Evolutionary conservation across 2,888 invertebrate species (phyloP).

Genomic region (Trypoxylon attenuatum): DNA sequence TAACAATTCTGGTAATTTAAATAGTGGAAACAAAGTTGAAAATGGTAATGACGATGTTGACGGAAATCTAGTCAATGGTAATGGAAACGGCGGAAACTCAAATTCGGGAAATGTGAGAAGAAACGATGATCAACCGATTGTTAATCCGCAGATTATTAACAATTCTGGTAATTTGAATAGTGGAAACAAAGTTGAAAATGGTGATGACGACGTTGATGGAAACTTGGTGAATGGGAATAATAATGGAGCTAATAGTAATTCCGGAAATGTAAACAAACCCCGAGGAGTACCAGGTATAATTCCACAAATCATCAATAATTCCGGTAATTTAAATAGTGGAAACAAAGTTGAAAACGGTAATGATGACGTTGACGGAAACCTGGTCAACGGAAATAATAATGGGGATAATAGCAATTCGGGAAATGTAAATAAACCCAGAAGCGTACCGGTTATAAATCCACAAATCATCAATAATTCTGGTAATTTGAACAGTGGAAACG

Average conservation of each 20-base stretch:
- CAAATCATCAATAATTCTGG: slow-evolving; percentile 7
- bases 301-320: neutral
- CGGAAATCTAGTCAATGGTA: slow-evolving; percentile 29
- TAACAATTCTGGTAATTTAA: neutral
- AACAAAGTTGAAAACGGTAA: neutral
- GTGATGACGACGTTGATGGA: slow-evolving; percentile 26
- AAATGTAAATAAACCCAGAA: neutral
- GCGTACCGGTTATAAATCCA: neutral
- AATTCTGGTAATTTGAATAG: neutral
- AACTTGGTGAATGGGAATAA: slow-evolving; percentile 15
- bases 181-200: slow-evolving; percentile 10
- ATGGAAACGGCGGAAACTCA: slow-evolving; percentile 12
- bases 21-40: neutral
- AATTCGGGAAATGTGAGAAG: slow-evolving; percentile 8
- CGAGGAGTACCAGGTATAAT: neutral
- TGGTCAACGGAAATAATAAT: slow-evolving; percentile 11
- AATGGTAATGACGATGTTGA: slow-evolving; percentile 1
- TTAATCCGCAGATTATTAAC: neutral
- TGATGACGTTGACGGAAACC: slow-evolving; percentile 17
- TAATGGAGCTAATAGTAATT: slow-evolving; percentile 8
- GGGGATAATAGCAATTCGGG: slow-evolving; percentile 5
- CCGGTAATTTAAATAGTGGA: neutral
- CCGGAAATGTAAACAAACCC: neutral
- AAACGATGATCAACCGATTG: neutral
- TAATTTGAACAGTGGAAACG: neutral